Evolutionary conservation across 1,140 invertebrate species (phyloP), one percentile per base, ranked within the genome.

Genomic region (Scaptomyza pallida): DNA sequence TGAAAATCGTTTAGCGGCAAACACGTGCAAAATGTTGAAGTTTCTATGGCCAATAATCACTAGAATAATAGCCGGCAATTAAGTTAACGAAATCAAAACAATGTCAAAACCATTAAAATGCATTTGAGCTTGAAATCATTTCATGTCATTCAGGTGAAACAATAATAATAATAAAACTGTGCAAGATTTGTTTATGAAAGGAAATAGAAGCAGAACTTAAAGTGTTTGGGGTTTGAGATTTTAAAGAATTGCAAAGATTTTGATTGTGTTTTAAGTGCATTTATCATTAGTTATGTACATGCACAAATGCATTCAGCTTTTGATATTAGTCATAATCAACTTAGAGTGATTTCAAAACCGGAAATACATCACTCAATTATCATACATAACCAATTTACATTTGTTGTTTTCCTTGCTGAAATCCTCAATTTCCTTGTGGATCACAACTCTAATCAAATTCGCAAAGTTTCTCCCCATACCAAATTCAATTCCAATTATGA

Each of bases 21-120:
- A 6, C 74, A 60, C 65, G 75, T 73, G 69, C 57, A 61, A 64
- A 78, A 41, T 50, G 45, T 72, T 15, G 19, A 71, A 75, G 60
- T 17, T 48, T 37, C 48, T 15, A 35, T 47, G 71, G 62, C 62
- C 37, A 70, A 70, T 78, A 40, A 33, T 55, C 52, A 50, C 10
- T 17, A 19, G 15, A 9, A 60, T 45, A 54, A 48, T 59, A 35
- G 50, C 30, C 12, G 54, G 26, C 26, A 37, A 57, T 26, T 57
- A 30, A 9, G 26, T 2, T 30, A 30, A 30, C 26, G 33, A 55
- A 63, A 62, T 15, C 37, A 64, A 70, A 75, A 79, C 75, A 82
- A 79, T 75, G 74, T 68, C 63, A 45, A 64, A 44, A 62, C 77
- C 86, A 81, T 85, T 85, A 77, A 86, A 74, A 44, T 59, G 21